Evolutionary conservation across 2,797 vertebrate genomes (phyloP).

Genomic region (Premnoplex brunnescens): DNA sequence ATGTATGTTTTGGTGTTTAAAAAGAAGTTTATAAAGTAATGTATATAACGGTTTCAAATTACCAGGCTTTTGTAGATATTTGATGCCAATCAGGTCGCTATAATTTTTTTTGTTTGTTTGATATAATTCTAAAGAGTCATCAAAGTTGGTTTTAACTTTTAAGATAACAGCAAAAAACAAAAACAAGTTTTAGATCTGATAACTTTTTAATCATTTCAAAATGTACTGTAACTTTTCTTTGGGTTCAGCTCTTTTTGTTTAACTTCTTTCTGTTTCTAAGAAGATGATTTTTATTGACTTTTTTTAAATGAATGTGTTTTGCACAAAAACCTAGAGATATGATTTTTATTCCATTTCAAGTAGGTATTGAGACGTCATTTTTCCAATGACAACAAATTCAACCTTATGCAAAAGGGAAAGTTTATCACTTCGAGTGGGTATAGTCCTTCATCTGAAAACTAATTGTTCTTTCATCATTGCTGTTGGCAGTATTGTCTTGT

Average conservation of each 20-base stretch:
- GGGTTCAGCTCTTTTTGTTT: slow-evolving; percentile 64
- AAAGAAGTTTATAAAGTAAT: slow-evolving; percentile 88
- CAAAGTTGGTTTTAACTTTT: slow-evolving; percentile 54
- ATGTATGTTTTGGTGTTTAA: slow-evolving; percentile 87
- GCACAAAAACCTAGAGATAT: slow-evolving; percentile 48
- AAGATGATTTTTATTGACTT: slow-evolving; percentile 62
- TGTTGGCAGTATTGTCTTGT: slow-evolving; percentile 78
- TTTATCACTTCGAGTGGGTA: slow-evolving; percentile 55
- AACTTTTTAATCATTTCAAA: slow-evolving; percentile 68
- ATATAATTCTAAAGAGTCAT: slow-evolving; percentile 65
- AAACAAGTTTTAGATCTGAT: slow-evolving; percentile 58
- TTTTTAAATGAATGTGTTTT: slow-evolving; percentile 65
- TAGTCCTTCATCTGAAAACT: slow-evolving; percentile 54
- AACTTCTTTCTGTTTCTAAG: slow-evolving; percentile 66
- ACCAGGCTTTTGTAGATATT: slow-evolving; percentile 90
- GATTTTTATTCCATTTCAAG: slow-evolving; percentile 63
- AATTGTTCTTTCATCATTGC: slow-evolving; percentile 73
- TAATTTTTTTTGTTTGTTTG: slow-evolving; percentile 70
- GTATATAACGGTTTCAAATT: slow-evolving; percentile 90
- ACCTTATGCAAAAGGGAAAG: slow-evolving; percentile 77
- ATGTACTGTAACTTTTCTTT: slow-evolving; percentile 70
- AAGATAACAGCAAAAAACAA: slow-evolving; percentile 44
- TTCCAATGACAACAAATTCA: slow-evolving; percentile 49
- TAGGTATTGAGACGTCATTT: slow-evolving; percentile 39
- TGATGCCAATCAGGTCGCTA: slow-evolving; percentile 82